Conservation (phyloP, 2,113 vertebrate species). For the Bothrops jararaca region DNA sequence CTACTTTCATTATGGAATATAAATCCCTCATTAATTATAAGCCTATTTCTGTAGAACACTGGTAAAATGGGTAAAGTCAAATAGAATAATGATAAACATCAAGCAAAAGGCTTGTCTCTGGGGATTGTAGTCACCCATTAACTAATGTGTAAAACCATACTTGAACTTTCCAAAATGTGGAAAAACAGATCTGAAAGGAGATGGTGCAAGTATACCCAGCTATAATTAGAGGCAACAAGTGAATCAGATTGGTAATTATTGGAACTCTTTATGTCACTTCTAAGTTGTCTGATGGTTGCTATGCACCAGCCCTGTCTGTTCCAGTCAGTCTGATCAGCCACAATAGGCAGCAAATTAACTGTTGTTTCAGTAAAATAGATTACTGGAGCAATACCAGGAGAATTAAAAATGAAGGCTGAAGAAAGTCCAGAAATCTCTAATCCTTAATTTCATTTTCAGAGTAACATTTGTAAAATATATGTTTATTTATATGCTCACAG, state of each 20-base stretch:
- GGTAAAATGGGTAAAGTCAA: constrained; percentile 14
- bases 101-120: neutral
- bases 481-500: neutral
- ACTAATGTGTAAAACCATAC: neutral
- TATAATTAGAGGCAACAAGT: constrained; percentile 18
- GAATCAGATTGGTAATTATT: constrained; percentile 25
- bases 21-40: constrained; percentile 9
- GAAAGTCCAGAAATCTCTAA: neutral
- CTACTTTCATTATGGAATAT: constrained; percentile 17
- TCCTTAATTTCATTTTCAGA: neutral
- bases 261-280: constrained; percentile 24
- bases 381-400: neutral
- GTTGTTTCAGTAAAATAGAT: neutral
- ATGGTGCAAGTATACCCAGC: neutral
- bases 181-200: constrained; percentile 19
- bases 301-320: neutral
- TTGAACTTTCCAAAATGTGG: constrained; percentile 8
- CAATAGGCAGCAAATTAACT: neutral
- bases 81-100: constrained; percentile 31
- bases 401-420: neutral
- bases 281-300: constrained; percentile 35
- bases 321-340: neutral
- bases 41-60: constrained; percentile 1
- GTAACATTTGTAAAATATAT: neutral
- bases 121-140: constrained; percentile 6